These are phyloP conservation scores for Lepidocolaptes lacrymiger DNA, from an alignment of 2,797 vertebrate genomes.

Conservation along the genomic window DNA sequence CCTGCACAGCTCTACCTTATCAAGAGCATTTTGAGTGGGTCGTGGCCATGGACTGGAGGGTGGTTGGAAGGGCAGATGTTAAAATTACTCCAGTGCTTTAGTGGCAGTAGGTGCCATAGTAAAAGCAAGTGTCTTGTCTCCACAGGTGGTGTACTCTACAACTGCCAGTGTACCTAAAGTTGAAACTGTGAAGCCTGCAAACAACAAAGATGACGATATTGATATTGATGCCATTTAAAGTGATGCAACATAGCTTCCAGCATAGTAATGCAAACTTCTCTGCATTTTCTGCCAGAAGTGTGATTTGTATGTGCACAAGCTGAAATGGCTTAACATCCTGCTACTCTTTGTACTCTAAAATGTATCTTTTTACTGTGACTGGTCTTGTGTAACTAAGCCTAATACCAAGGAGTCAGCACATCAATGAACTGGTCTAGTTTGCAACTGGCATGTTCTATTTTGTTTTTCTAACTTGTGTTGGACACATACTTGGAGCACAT, in stretches of 20 bases:
- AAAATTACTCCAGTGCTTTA: background rate
- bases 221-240: slow-evolving; percentile 97
- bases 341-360: slow-evolving; percentile 79
- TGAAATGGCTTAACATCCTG: slow-evolving; percentile 79
- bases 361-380: slow-evolving; percentile 79
- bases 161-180: slow-evolving; percentile 93
- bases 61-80: fast-evolving
- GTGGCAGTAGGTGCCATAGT: background rate
- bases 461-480: slow-evolving; percentile 77
- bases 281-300: slow-evolving; percentile 80
- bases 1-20: fast-evolving
- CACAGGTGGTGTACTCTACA: slow-evolving; percentile 93
- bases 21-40: fast-evolving
- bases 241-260: slow-evolving; percentile 72
- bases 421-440: slow-evolving; percentile 76
- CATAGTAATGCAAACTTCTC: slow-evolving; percentile 70
- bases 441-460: slow-evolving; percentile 78
- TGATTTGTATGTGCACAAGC: slow-evolving; percentile 79
- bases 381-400: slow-evolving; percentile 80
- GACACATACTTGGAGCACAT: slow-evolving; percentile 79
- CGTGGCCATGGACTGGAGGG: fast-evolving
- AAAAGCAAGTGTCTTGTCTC: background rate
- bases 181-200: slow-evolving; percentile 91
- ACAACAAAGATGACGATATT: slow-evolving; percentile 92
- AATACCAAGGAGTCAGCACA: slow-evolving; percentile 75